Conservation (phyloP, 2,113 vertebrate species). For the Epinephelus lanceolatus region DNA sequence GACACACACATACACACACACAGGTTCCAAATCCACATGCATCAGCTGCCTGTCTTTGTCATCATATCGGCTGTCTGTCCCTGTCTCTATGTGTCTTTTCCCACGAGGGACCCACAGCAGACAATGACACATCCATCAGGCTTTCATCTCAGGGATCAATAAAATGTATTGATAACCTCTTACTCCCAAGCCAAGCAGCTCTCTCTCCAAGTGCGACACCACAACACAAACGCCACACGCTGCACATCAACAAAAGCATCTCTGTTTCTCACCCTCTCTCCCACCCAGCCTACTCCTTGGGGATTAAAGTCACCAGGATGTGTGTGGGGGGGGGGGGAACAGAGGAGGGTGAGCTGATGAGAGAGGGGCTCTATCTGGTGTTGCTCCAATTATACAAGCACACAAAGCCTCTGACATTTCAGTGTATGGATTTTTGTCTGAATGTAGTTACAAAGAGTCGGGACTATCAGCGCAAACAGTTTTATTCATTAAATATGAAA, state of each 20-base stretch:
- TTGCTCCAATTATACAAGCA: neutral
- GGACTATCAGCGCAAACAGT: constrained; percentile 57
- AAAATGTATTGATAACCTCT: constrained; percentile 58
- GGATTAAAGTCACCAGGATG: constrained; percentile 23
- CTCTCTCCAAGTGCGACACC: constrained; percentile 33
- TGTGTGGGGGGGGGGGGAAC: neutral
- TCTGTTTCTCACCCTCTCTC: constrained; percentile 23
- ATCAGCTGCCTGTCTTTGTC: constrained; percentile 53
- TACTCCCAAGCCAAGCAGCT: constrained; percentile 33
- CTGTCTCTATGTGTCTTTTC: constrained; percentile 2
- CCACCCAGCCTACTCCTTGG: constrained; percentile 7
- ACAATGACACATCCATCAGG: constrained; percentile 40
- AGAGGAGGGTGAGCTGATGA: neutral
- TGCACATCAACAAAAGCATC: constrained; percentile 46
- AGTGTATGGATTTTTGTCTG: constrained; percentile 2
- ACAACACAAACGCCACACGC: constrained; percentile 37
- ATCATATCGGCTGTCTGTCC: constrained; percentile 7
- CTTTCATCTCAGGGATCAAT: constrained; percentile 66
- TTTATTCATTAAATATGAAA: constrained; percentile 84
- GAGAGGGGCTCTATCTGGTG: neutral
- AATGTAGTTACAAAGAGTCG: constrained; percentile 59
- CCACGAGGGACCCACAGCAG: constrained; percentile 21
- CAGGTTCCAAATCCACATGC: constrained; percentile 25
- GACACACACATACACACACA: constrained; percentile 8
- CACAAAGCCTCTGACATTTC: neutral